Conservation (phyloP, 2,113 vertebrate genomes). For the human region GRCh38 chr6:158561501-158562000, state of each 20-base stretch:
- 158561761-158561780: neutral
- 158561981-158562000: neutral
- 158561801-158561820: neutral
- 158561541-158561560: neutral
- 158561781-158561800: neutral
- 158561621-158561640: neutral
- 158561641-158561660: neutral
- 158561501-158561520: neutral
- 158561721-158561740: neutral
- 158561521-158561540: neutral
- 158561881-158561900: neutral
- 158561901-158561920: neutral
- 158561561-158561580: neutral
- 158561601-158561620: neutral
- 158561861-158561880: neutral
- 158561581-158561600: neutral
- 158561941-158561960: neutral
- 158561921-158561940: neutral
- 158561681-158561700: neutral
- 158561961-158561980: neutral
- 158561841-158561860: rapidly evolving
- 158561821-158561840: neutral
- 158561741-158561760: no score
- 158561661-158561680: neutral
- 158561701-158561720: neutral